Base-by-base conservation (phyloP, 2,888 invertebrate species). In the Leucania comma region DNA sequence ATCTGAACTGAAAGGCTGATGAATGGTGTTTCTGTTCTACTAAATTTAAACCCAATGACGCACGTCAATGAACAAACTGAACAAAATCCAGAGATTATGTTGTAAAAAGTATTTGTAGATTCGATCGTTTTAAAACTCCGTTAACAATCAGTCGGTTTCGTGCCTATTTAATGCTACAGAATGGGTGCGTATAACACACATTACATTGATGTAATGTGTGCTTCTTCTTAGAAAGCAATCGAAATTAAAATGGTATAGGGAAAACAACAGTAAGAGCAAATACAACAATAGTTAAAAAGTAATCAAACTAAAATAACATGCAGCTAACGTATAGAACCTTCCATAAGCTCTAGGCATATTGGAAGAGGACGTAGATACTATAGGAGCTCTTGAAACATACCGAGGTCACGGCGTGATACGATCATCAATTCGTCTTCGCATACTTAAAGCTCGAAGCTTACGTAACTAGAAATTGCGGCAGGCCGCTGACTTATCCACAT, bases 401-500 rank as follows among this genome's bases (percentile, higher is more conserved):
- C 65, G 65, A 65, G 62, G 66, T 65, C 56, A 56, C 63, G n/a
- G n/a, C 57, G 35, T 65, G 57, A 53, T 69, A 78, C 29, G 58
- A 57, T 64, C 75, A 80, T 86, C 72, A 81, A 80, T 83, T 82
- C 69, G 67, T 84, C 79, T 75, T 86, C 82, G 65, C 78, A 51
- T 68, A 68, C 78, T 82, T 76, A 68, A 84, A 57, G 64, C 72
- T 63, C 38, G 71, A 80, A 69, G 83, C 78, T 92, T 92, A 91
- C 90, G 87, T 91, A 93, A 93, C 92, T 87, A 87, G 86, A 89
- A 87, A 90, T 92, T 89, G 90, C 85, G 90, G 90, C 89, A 92
- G 92, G 91, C 91, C 93, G 91, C 91, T 92, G 90, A 92, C 91
- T 91, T 91, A 86, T 87, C 87, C 87, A 80, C 87, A 82, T 87